Percentiles rank a stretch among this genome's conserved stretches.
Conservation (phyloP, 2,888 invertebrate species). For the Ephialtes manifestator region DNA sequence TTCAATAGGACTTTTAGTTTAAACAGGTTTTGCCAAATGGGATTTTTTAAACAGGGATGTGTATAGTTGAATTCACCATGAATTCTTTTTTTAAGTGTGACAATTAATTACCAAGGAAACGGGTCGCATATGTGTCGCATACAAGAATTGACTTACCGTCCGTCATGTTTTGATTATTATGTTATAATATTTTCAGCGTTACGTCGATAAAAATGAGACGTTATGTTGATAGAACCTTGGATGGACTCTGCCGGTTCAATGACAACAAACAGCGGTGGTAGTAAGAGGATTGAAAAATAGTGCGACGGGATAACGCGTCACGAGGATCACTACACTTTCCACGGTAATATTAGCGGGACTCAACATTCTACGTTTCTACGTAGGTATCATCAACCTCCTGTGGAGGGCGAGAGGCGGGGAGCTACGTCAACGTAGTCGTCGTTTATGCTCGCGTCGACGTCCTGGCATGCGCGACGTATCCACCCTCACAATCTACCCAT, state of each 20-base stretch:
- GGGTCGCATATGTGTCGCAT: background rate
- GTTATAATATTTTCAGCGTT: background rate
- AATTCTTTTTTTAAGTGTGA: background rate
- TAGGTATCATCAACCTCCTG: conserved; percentile 1
- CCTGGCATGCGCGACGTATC: conserved; percentile 62
- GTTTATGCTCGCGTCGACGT: conserved; percentile 33
- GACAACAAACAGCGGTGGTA: background rate
- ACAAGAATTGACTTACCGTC: conserved; percentile 52
- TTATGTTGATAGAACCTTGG: no score
- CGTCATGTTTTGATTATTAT: conserved; percentile 23
- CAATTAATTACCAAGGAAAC: background rate
- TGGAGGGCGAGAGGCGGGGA: conserved; percentile 10
- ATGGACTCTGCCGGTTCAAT: background rate
- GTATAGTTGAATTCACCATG: no score
- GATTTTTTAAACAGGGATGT: no score
- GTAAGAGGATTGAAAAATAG: conserved; percentile 11
- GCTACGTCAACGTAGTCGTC: conserved; percentile 20
- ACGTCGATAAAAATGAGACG: no score
- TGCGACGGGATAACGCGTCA: conserved; percentile 10
- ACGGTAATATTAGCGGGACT: conserved; percentile 12
- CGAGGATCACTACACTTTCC: conserved; percentile 34
- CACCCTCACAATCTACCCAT: conserved; percentile 28
- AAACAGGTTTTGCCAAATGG: no score
- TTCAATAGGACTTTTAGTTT: no score
- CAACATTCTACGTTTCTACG: conserved; percentile 39